Conservation (phyloP, 2,113 vertebrate species). For the Columba janthina region DNA sequence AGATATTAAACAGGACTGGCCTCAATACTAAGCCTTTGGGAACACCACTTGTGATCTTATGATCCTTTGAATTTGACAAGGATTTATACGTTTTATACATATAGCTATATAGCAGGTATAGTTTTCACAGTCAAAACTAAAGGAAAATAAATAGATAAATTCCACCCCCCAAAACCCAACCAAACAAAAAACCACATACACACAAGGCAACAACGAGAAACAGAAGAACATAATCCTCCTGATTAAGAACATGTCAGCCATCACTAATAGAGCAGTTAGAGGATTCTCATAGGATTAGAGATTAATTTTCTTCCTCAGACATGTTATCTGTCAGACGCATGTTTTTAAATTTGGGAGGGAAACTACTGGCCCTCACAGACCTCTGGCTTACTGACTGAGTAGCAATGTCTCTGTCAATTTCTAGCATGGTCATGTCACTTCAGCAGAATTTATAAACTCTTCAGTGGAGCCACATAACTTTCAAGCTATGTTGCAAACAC, state of each 20-base stretch:
- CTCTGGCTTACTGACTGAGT: neutral
- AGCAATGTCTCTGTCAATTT: neutral
- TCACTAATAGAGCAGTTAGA: neutral
- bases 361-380: neutral
- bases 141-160: neutral
- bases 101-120: neutral
- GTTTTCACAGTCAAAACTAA: neutral
- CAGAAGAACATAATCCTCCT: neutral
- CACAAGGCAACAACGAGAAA: no score
- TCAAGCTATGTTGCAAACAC: neutral
- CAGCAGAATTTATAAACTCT: neutral
- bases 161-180: neutral
- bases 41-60: neutral
- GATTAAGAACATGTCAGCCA: neutral
- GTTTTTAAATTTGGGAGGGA: neutral
- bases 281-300: neutral
- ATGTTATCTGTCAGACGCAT: fast-evolving
- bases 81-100: neutral
- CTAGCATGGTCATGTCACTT: neutral
- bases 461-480: neutral
- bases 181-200: neutral
- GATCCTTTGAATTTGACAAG: neutral
- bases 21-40: no score
- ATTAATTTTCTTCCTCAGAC: neutral
- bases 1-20: no score